Evolutionary conservation across 1,140 invertebrate genomes (phyloP).

Genomic region (Procambarus clarkii): DNA sequence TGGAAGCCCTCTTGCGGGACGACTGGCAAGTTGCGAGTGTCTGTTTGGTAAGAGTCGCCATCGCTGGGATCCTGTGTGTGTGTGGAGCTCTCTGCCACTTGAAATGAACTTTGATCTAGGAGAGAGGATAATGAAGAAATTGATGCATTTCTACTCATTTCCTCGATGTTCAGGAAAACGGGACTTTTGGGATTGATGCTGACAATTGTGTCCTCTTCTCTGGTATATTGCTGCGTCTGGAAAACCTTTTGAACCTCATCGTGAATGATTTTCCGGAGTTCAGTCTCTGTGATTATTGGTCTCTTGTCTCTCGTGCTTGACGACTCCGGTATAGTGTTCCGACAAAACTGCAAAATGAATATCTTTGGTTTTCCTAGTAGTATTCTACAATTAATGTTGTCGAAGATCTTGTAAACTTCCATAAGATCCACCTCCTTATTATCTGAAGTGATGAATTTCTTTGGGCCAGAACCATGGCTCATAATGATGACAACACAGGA

Average conservation of each 20-base stretch:
- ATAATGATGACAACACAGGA: constrained; percentile 59
- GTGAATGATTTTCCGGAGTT: constrained; percentile 10
- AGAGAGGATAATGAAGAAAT: background rate
- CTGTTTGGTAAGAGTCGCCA: background rate
- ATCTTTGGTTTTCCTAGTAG: constrained; percentile 85
- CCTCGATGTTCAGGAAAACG: background rate
- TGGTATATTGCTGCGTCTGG: background rate
- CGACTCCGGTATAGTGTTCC: constrained; percentile 75
- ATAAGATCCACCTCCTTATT: constrained; percentile 63
- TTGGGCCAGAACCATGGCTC: constrained; percentile 62
- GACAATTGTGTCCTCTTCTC: background rate
- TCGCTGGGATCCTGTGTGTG: background rate
- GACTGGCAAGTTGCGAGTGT: background rate
- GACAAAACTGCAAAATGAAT: constrained; percentile 87
- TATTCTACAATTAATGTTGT: constrained; percentile 79
- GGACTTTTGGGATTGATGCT: background rate
- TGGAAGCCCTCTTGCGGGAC: constrained; percentile 71
- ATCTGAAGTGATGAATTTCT: constrained; percentile 66
- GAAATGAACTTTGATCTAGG: background rate
- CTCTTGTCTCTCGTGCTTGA: background rate
- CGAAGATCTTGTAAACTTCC: constrained; percentile 77
- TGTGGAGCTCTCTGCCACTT: background rate
- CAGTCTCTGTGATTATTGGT: background rate
- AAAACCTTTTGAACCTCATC: constrained; percentile 31
- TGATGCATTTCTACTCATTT: background rate